Evolutionary conservation across 2,113 vertebrate genomes (phyloP).

Genomic region (Scytalopus superciliaris): DNA sequence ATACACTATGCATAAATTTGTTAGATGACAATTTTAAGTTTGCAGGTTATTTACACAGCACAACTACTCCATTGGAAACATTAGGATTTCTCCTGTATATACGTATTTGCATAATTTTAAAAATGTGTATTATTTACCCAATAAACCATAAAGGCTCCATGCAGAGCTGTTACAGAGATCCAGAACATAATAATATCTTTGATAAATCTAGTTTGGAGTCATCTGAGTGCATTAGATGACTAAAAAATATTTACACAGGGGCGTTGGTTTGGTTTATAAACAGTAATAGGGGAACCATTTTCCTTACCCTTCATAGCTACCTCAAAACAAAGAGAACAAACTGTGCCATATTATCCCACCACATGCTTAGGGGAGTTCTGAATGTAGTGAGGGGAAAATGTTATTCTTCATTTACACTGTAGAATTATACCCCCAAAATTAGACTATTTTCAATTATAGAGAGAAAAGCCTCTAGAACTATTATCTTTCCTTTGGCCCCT

Average conservation of each 20-base stretch:
- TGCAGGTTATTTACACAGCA: slow-evolving; percentile 4
- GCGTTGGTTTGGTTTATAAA: not conserved
- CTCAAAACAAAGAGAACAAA: not conserved
- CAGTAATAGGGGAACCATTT: not conserved
- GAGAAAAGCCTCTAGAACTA: not conserved
- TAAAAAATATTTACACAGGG: not conserved
- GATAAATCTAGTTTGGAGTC: slow-evolving; percentile 16
- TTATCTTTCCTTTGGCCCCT: not conserved
- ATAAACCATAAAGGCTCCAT: slow-evolving; percentile 39
- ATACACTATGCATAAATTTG: not conserved
- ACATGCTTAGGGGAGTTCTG: not conserved
- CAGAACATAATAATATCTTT: not conserved
- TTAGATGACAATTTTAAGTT: slow-evolving; percentile 11
- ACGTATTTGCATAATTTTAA: slow-evolving; percentile 1
- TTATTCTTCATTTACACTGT: not conserved
- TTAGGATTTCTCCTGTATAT: not conserved
- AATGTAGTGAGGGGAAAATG: not conserved
- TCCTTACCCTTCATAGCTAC: not conserved
- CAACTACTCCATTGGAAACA: slow-evolving; percentile 5
- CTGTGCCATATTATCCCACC: not conserved
- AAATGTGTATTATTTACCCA: slow-evolving; percentile 33
- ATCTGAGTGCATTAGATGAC: not conserved
- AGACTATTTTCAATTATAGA: not conserved
- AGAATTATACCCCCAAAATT: not conserved
- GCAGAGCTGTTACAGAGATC: slow-evolving; percentile 31